phyloP scores from a whole-genome alignment of 2,113 vertebrate species.

The Neomonachus schauinslandi region DNA sequence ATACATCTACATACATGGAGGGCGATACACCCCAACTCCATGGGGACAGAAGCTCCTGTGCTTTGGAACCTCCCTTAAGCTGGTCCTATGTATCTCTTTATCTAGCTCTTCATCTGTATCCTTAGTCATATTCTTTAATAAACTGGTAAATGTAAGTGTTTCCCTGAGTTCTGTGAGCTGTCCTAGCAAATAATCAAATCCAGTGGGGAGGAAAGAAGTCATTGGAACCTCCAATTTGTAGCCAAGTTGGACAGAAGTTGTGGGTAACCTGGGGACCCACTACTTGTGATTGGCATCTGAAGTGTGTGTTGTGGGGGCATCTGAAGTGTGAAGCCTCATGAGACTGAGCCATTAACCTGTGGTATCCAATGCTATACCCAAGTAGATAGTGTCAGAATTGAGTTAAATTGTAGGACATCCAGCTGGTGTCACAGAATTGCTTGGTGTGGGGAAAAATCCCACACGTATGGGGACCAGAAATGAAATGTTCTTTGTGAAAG shows the following conservation, averaged over 20 bases:
- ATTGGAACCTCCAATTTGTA: neutral
- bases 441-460: neutral
- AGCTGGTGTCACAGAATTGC: neutral
- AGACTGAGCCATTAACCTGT: neutral
- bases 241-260: neutral
- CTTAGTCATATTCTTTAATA: neutral
- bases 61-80: neutral
- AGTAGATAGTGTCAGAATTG: neutral
- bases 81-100: neutral
- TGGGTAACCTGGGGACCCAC: neutral
- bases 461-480: neutral
- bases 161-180: neutral
- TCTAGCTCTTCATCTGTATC: neutral
- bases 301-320: neutral
- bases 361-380: neutral
- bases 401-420: neutral
- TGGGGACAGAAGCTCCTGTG: neutral
- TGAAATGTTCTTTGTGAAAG: neutral
- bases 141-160: neutral
- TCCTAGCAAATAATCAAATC: neutral
- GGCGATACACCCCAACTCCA: too few species aligned
- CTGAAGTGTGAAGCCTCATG: neutral
- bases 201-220: neutral
- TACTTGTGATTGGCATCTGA: neutral
- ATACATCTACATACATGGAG: neutral